These are phyloP conservation scores for Gallirallus australis DNA, from an alignment of 2,797 vertebrate genomes.

Conservation along the genomic window DNA sequence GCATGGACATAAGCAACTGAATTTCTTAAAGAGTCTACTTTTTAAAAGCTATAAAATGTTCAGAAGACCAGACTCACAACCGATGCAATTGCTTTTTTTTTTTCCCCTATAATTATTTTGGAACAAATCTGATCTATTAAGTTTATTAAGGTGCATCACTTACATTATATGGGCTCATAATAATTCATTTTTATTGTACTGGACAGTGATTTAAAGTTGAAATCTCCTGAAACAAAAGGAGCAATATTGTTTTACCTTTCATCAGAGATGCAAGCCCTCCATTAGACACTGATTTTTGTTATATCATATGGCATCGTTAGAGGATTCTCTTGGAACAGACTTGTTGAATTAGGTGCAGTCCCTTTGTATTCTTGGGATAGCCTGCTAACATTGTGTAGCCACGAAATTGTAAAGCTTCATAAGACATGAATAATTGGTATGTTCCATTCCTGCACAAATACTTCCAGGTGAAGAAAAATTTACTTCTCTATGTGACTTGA, in stretches of 20 bases:
- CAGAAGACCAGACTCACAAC: not conserved
- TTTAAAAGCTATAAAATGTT: not conserved
- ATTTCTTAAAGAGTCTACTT: not conserved
- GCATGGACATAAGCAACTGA: not conserved
- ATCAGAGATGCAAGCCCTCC: not conserved
- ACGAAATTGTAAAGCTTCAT: not conserved
- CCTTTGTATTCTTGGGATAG: not conserved
- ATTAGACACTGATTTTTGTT: not conserved
- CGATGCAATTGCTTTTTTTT: fast-evolving
- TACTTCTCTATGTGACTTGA: not conserved
- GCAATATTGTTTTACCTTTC: not conserved
- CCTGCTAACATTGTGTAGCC: not conserved
- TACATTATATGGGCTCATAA: not conserved
- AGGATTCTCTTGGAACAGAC: not conserved
- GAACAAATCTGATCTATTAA: not conserved
- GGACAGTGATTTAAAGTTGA: not conserved
- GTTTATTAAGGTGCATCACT: not conserved
- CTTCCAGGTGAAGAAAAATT: slow-evolving; percentile 42
- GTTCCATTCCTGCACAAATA: slow-evolving; percentile 10
- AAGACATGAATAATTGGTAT: not conserved
- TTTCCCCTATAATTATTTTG: not conserved
- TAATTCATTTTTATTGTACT: not conserved
- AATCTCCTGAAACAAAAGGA: not conserved
- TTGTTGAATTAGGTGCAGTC: not conserved
- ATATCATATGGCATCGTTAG: not conserved